Evolutionary conservation across 2,797 vertebrate species (phyloP).

Genomic region (Geotrypetes seraphini): DNA sequence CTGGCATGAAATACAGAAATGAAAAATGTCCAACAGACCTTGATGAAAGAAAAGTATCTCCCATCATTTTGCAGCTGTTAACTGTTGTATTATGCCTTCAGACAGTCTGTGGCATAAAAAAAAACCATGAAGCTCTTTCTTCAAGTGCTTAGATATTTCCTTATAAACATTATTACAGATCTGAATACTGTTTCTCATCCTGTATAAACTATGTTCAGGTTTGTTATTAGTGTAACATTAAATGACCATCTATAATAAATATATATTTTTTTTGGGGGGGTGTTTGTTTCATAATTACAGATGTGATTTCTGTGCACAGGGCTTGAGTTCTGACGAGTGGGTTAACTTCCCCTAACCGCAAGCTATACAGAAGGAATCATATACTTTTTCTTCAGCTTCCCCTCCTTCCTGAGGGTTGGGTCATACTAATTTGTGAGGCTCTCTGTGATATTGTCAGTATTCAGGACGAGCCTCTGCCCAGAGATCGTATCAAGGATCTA

Average conservation of each 20-base stretch:
- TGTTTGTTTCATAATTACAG: slow-evolving; percentile 22
- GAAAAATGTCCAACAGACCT: too few relatives aligned
- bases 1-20: too few relatives aligned
- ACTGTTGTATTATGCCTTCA: slow-evolving; percentile 45
- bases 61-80: slow-evolving; percentile 48
- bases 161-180: slow-evolving; percentile 49
- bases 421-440: too few relatives aligned
- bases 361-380: too few relatives aligned
- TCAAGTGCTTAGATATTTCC: slow-evolving; percentile 51
- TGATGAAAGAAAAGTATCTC: slow-evolving; percentile 48
- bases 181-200: slow-evolving; percentile 48
- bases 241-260: slow-evolving; percentile 36
- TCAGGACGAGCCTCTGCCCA: too few relatives aligned
- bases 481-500: too few relatives aligned
- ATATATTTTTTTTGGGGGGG: too few relatives aligned
- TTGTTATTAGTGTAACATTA: slow-evolving; percentile 36
- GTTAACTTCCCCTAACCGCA: too few relatives aligned
- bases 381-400: too few relatives aligned
- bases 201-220: slow-evolving; percentile 41
- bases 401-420: too few relatives aligned
- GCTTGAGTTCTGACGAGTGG: too few relatives aligned
- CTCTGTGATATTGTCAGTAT: too few relatives aligned
- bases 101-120: slow-evolving; percentile 43
- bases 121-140: slow-evolving; percentile 23
- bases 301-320: slow-evolving; percentile 22